Percentiles rank a stretch among this genome's conserved stretches.
phyloP scores from a whole-genome alignment of 2,113 vertebrate species.

The Microtus montanus region DNA sequence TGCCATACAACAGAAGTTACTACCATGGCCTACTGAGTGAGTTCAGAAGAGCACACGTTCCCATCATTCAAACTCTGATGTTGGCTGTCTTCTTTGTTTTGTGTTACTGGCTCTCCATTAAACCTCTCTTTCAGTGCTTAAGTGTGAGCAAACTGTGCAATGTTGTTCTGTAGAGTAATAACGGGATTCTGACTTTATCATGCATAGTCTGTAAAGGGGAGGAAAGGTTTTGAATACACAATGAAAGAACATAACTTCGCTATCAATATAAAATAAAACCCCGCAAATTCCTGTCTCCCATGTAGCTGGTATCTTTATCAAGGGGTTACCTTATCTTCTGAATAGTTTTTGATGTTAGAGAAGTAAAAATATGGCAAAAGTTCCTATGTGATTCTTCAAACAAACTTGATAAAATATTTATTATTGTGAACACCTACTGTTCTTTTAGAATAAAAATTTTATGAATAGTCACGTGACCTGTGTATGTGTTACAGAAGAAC shows the following conservation, averaged over 20 bases:
- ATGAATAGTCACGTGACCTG: background rate
- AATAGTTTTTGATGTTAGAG: background rate
- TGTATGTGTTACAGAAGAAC: background rate
- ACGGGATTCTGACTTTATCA: background rate
- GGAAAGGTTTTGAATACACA: background rate
- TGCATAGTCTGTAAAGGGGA: too few species aligned
- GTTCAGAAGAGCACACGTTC: background rate
- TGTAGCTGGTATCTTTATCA: background rate
- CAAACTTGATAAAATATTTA: background rate
- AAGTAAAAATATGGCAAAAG: background rate
- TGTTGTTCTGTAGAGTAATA: background rate
- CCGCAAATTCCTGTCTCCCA: background rate
- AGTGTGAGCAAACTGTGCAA: background rate
- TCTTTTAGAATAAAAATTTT: background rate
- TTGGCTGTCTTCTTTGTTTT: background rate
- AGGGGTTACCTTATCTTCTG: background rate
- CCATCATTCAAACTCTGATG: background rate
- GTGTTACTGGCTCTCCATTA: background rate
- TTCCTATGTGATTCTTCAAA: background rate
- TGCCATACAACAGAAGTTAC: background rate
- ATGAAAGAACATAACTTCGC: background rate
- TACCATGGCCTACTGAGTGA: accelerated
- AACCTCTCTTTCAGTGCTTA: background rate
- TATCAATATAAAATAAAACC: background rate
- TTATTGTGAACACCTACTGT: background rate